These are phyloP conservation scores for Tretioscincus oriximinensis DNA, from an alignment of 2,113 vertebrate genomes.

Conservation along the genomic window DNA sequence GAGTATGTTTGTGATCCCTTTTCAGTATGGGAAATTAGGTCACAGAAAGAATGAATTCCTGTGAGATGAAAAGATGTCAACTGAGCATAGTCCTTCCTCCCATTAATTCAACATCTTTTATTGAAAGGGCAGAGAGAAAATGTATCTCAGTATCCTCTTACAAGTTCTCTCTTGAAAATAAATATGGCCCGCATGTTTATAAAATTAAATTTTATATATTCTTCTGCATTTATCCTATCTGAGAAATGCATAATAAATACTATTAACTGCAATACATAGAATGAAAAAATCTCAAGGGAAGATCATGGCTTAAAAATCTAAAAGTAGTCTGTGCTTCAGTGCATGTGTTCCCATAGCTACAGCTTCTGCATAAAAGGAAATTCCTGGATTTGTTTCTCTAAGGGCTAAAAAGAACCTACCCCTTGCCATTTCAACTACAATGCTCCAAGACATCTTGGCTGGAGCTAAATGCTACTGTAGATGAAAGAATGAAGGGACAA, in stretches of 20 bases:
- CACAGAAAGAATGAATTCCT: conserved; percentile 5
- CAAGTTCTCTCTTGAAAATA: neutral
- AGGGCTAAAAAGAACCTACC: conserved; percentile 5
- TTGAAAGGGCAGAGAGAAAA: conserved; percentile 23
- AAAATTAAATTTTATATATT: neutral
- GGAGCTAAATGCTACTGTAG: conserved; percentile 3
- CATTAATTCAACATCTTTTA: conserved; percentile 38
- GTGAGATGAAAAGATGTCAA: neutral
- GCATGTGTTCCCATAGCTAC: conserved; percentile 6
- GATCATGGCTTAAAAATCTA: conserved; percentile 28
- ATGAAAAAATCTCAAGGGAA: conserved; percentile 22
- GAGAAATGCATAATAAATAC: neutral
- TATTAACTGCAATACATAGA: neutral
- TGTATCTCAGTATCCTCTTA: neutral
- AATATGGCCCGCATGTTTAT: neutral
- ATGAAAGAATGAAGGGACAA: neutral
- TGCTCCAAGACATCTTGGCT: conserved; percentile 37
- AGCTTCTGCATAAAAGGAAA: conserved; percentile 21
- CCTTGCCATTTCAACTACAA: conserved; percentile 33
- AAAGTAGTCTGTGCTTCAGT: conserved; percentile 30
- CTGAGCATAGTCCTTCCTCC: conserved; percentile 24
- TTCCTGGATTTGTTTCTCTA: conserved; percentile 8
- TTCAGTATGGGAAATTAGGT: neutral
- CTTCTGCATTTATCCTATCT: neutral
- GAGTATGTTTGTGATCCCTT: conserved; percentile 16